These are phyloP conservation scores for Azemiops feae DNA, from an alignment of 2,113 vertebrate species.

Conservation along the genomic window DNA sequence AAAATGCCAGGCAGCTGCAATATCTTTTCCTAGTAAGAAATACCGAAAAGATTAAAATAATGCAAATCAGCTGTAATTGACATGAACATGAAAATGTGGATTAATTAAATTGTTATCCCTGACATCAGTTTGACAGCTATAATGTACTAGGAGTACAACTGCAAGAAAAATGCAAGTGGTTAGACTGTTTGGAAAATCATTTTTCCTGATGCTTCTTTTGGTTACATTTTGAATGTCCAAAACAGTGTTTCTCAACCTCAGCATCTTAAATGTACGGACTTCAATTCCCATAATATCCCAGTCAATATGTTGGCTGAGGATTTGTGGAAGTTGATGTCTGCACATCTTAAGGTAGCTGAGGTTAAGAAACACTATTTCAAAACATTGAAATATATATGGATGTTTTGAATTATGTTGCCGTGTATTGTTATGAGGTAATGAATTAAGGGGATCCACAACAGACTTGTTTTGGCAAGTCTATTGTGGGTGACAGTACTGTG, in stretches of 20 bases:
- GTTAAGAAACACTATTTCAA: not conserved
- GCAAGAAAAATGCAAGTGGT: not conserved
- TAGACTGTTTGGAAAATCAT: conserved; percentile 4
- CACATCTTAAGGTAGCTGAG: too few species aligned
- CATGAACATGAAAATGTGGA: conserved; percentile 7
- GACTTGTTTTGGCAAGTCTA: not conserved
- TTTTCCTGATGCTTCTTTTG: conserved; percentile 9
- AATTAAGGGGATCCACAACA: not conserved
- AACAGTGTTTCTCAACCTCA: not conserved
- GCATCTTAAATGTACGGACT: too few species aligned
- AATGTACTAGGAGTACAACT: not conserved
- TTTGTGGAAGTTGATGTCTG: too few species aligned
- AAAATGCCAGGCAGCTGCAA: not conserved
- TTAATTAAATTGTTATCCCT: conserved; percentile 15
- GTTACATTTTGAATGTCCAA: not conserved
- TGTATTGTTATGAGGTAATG: not conserved
- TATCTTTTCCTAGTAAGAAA: not conserved
- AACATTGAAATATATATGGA: not conserved
- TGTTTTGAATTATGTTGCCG: not conserved
- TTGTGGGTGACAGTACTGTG: not conserved
- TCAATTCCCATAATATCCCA: too few species aligned
- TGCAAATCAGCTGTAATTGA: conserved; percentile 21
- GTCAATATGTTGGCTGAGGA: too few species aligned
- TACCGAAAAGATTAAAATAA: conserved; percentile 9
- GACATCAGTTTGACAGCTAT: conserved; percentile 16